Base-by-base conservation (phyloP, 2,113 vertebrate genomes). In the Cyprinodon variegatus region DNA sequence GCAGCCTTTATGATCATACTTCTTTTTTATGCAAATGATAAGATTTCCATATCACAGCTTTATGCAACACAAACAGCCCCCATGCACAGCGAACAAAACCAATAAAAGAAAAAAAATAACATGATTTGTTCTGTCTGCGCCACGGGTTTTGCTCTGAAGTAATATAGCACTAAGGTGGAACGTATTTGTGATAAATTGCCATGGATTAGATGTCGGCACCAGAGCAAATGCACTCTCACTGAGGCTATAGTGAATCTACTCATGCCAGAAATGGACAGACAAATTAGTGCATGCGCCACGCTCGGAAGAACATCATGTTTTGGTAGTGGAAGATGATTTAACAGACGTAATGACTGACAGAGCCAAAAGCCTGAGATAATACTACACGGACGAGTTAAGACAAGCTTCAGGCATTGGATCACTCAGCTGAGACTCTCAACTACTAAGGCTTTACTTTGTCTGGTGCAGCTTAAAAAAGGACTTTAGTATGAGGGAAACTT, bases 201-300 rank as follows among this genome's bases (percentile, higher is more conserved):
- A 90, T 91, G 86, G 90, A 92, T 90, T 90, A 92, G 93, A 92
- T 92, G 93, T 94, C 92, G 93, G 76, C 79, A 75, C 74, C 71
- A 67, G 76, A 88, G 75, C 78, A 77, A 82, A 91, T 81, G 74
- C 74, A 75, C 69, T 65, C 71, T 91, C 78, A 50, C 75, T 73
- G 72, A 66, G 76, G 70, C 73, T 50, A 59, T 75, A 72, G 62
- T 79, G 78, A 77, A 86, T 84, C 74, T 79, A 71, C 73, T 83
- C 74, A 82, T 76, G 80, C 65, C 53, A 65, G 75, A 75, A 71
- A 66, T 74, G 77, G 78, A 83, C 13, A 78, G 75, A 74, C 61
- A 86, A 80, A 86, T 74, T 73, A 71, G 63, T 67, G 15, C 71
- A 77, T 40, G 46, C 66, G 64, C 61, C 65, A 68, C 67, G 37